These are phyloP conservation scores for Clepsis dumicolana DNA, from an alignment of 2,888 invertebrate genomes.

Conservation along the genomic window DNA sequence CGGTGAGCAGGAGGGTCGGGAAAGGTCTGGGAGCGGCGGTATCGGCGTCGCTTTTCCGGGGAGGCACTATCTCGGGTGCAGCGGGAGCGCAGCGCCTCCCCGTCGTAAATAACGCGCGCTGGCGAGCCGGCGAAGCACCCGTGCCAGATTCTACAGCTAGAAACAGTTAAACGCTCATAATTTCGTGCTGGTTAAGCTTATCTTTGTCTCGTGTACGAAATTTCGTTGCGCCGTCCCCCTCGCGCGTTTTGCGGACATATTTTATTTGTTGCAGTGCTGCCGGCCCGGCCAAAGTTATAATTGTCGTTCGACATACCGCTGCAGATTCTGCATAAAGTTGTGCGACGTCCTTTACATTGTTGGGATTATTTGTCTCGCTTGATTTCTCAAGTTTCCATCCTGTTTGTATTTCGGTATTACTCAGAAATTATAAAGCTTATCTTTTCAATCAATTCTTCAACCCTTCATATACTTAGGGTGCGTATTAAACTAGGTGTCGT, in stretches of 20 bases:
- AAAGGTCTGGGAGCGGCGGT: slow-evolving; percentile 57
- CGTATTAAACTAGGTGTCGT: too few relatives aligned
- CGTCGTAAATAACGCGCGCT: slow-evolving; percentile 85
- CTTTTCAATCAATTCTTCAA: background rate
- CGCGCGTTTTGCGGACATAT: slow-evolving; percentile 81
- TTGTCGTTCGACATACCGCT: slow-evolving; percentile 84
- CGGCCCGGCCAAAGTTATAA: slow-evolving; percentile 83
- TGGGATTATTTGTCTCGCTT: slow-evolving; percentile 78
- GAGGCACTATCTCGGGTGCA: slow-evolving; percentile 83
- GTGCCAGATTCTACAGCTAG: slow-evolving; percentile 86
- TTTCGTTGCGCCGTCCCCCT: slow-evolving; percentile 78
- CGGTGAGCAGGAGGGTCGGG: slow-evolving; percentile 53
- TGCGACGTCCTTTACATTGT: slow-evolving; percentile 77
- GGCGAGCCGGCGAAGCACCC: slow-evolving; percentile 86
- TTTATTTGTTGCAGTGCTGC: slow-evolving; percentile 83
- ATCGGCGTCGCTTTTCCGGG: slow-evolving; percentile 79
- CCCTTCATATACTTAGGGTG: too few relatives aligned
- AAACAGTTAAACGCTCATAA: slow-evolving; percentile 87
- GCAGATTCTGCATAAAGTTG: slow-evolving; percentile 82
- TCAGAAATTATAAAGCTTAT: background rate
- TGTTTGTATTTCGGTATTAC: slow-evolving; percentile 31
- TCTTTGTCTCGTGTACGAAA: slow-evolving; percentile 85
- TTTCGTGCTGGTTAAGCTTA: slow-evolving; percentile 86
- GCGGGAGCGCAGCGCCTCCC: slow-evolving; percentile 73
- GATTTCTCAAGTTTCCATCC: slow-evolving; percentile 72